A percentile compares a stretch with the other conserved stretches of the same genome.
Evolutionary conservation across 2,888 invertebrate species (phyloP).

Genomic region (Parascotia fuliginaria): DNA sequence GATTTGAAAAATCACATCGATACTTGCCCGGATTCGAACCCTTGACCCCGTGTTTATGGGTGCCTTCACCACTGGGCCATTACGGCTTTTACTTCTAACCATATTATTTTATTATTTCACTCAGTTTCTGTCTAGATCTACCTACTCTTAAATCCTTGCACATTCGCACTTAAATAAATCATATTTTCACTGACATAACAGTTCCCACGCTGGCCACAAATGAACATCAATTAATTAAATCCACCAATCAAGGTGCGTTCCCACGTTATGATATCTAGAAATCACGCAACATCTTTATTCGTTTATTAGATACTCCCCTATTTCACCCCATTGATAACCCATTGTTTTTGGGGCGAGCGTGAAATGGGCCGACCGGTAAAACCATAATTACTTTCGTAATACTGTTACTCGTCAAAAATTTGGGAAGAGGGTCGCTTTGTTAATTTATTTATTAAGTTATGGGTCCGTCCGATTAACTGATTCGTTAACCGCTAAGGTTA

Average conservation of each 20-base stretch:
- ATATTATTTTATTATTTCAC: no score
- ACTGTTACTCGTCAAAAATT: conserved; percentile 49
- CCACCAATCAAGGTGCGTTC: conserved; percentile 81
- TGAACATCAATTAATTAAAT: conserved; percentile 79
- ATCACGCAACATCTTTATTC: conserved; percentile 86
- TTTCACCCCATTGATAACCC: conserved; percentile 52
- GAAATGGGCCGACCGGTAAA: conserved; percentile 71
- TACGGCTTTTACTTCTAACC: no score
- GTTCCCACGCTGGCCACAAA: conserved; percentile 72
- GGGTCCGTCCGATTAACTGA: background rate
- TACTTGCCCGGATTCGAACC: no score
- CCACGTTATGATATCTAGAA: conserved; percentile 80
- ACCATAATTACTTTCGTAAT: conserved; percentile 66
- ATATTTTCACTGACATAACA: conserved; percentile 4
- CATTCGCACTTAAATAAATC: conserved; percentile 30
- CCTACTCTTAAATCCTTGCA: no score
- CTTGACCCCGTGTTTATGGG: no score
- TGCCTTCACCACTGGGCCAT: no score
- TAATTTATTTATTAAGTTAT: conserved; percentile 24
- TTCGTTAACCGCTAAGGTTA: no score
- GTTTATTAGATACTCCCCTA: conserved; percentile 71
- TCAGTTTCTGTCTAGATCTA: no score
- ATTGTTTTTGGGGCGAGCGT: conserved; percentile 83
- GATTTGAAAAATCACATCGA: no score
- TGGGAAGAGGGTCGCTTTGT: conserved; percentile 22